Conservation (phyloP, 2,888 invertebrate genomes). For the Anthophora plumipes region DNA sequence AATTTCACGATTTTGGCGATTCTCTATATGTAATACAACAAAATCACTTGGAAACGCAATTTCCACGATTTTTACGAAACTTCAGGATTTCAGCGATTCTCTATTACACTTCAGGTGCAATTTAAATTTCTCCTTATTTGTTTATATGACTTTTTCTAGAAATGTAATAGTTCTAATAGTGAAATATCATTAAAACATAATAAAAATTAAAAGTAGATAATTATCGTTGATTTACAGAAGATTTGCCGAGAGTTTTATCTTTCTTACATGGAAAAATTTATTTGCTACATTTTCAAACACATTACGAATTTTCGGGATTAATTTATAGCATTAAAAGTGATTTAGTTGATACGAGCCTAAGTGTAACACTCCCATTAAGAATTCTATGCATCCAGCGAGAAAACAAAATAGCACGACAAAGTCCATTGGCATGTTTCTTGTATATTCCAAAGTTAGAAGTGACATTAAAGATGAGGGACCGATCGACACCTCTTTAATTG, state of each 20-base stretch:
- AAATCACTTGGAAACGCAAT: no score
- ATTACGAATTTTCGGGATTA: not conserved
- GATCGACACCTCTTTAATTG: slow-evolving; percentile 93
- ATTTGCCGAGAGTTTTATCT: not conserved
- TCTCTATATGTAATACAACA: no score
- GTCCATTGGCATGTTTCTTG: slow-evolving; percentile 89
- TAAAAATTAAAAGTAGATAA: no score
- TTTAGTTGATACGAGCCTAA: slow-evolving; percentile 86
- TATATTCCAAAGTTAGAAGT: slow-evolving; percentile 91
- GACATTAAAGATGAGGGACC: slow-evolving; percentile 98
- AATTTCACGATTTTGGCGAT: no score
- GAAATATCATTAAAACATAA: not conserved
- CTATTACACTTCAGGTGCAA: no score
- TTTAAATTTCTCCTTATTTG: no score
- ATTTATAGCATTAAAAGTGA: not conserved
- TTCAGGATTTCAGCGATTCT: no score
- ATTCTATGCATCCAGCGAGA: slow-evolving; percentile 91
- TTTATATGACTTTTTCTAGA: no score
- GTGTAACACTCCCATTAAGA: slow-evolving; percentile 92
- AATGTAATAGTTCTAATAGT: not conserved
- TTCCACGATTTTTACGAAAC: no score
- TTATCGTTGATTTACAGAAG: no score
- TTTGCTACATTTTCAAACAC: not conserved
- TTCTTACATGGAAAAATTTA: not conserved
- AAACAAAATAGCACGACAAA: slow-evolving; percentile 92